Evolutionary conservation across 2,888 invertebrate genomes (phyloP), one percentile per base, ranked within the genome.

Genomic region (Phragmatobia fuliginosa): DNA sequence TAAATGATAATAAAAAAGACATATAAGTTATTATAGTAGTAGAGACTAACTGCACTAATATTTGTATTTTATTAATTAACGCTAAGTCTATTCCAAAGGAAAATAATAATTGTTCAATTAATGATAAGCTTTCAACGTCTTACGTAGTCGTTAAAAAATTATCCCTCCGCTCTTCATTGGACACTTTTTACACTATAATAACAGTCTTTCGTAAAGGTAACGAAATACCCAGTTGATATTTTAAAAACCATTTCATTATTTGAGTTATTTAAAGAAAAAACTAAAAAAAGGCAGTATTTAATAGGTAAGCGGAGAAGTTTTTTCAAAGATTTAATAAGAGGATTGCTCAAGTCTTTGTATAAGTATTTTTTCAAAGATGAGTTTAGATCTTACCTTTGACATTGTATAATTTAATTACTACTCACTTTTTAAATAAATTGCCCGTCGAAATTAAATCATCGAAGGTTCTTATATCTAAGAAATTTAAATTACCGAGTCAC

Each of bases 361-460:
- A n/a, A n/a, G 66, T 66, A 64, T 72, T 73, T 81, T 77, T 78
- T 72, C 61, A 66, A 11, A 68, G 66, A 72, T 71, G 62, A 14
- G 16, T 36, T 58, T 31, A 36, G 61, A 45, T 31, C 56, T n/a
- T 62, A 38, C 32, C 71, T 71, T 78, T 80, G 76, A 80, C 73
- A 80, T 75, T 67, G 68, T 66, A 33, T 78, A 74, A 81, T 73
- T 75, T 78, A 75, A 82, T 82, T 78, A 77, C 65, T 74, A 70
- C n/a, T 74, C 49, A 68, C 61, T 77, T 76, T 81, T 76, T 62
- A 68, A 5, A 62, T 33, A 68, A 81, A 77, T 71, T 73, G 28
- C 52, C 62, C 33, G 36, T 49, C 56, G 25, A 67, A 73, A 74
- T 60, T 68, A 66, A 75, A 76, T 73, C 52, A 72, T 76, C 73